Percentiles rank a stretch among this genome's conserved stretches.
Conservation (phyloP, 2,888 invertebrate genomes). For the Loripinus fragilis region DNA sequence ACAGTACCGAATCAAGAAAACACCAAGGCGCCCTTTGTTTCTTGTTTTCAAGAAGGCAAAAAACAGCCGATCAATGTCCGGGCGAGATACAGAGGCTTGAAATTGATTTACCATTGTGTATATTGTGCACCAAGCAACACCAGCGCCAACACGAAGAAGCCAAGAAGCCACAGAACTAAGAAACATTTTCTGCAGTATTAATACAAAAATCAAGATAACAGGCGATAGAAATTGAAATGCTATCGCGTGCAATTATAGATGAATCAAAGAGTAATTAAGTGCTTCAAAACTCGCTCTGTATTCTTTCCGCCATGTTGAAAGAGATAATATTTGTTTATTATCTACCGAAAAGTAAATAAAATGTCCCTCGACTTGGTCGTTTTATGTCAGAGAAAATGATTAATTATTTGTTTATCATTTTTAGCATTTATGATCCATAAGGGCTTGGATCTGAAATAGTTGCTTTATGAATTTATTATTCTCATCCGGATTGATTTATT, state of each 20-base stretch:
- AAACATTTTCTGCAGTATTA: too few species aligned
- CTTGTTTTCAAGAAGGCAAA: too few species aligned
- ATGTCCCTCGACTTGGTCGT: conserved; percentile 9
- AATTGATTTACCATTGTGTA: too few species aligned
- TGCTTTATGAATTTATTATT: conserved; percentile 4
- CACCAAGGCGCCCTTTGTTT: too few species aligned
- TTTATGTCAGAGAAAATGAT: conserved; percentile 13
- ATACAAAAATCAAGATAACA: neutral
- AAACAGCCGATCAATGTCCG: too few species aligned
- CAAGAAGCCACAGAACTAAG: too few species aligned
- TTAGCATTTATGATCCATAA: conserved; percentile 12
- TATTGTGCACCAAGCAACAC: too few species aligned
- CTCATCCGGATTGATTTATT: neutral
- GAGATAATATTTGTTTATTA: conserved; percentile 16
- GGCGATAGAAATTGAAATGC: neutral
- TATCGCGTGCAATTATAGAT: conserved; percentile 11
- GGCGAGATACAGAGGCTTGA: too few species aligned
- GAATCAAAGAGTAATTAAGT: conserved; percentile 17
- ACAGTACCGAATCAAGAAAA: too few species aligned
- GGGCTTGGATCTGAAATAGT: neutral
- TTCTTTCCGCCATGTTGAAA: neutral
- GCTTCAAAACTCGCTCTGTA: neutral
- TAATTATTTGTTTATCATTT: conserved; percentile 15
- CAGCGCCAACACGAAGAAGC: too few species aligned
- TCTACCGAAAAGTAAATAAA: conserved; percentile 14